A percentile compares a stretch with the other conserved stretches of the same genome.
Conservation (phyloP, 37 sponge, comb jelly and placozoan species). For the Mnemiopsis leidyi region DNA sequence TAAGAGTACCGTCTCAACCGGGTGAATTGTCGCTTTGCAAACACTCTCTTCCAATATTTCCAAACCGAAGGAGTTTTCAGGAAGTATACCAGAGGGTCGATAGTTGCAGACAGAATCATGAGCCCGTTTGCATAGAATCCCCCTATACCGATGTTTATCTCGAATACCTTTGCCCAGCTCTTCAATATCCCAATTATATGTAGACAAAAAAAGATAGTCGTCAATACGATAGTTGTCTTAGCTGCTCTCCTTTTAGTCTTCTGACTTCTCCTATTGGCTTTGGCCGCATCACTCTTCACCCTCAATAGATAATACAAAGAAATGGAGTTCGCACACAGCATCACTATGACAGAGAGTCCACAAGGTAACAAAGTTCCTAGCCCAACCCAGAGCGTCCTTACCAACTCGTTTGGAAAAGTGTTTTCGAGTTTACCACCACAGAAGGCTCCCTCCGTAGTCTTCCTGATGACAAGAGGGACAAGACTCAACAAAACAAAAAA, state of each 20-base stretch:
- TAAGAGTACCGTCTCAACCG: not conserved
- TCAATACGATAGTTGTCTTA: not conserved
- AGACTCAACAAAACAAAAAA: not conserved
- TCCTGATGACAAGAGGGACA: not conserved
- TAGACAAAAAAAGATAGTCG: slow-evolving; percentile 22
- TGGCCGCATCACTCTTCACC: not conserved
- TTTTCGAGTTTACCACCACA: slow-evolving; percentile 1
- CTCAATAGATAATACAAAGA: not conserved
- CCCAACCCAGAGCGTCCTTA: not conserved
- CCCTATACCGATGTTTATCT: not conserved
- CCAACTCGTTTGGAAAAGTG: not conserved
- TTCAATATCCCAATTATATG: not conserved
- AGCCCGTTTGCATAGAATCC: slow-evolving; percentile 5
- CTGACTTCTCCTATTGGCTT: not conserved
- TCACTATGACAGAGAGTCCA: not conserved
- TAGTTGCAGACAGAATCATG: not conserved
- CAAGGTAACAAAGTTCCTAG: not conserved
- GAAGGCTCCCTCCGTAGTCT: not conserved
- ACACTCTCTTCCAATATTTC: not conserved
- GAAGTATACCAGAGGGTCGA: not conserved
- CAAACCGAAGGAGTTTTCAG: not conserved
- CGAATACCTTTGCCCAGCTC: not conserved
- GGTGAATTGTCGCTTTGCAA: not conserved
- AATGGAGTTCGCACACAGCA: not conserved
- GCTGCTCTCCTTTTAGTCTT: not conserved